Base-by-base conservation (phyloP, 2,113 vertebrate genomes). In the Axis porcinus region DNA sequence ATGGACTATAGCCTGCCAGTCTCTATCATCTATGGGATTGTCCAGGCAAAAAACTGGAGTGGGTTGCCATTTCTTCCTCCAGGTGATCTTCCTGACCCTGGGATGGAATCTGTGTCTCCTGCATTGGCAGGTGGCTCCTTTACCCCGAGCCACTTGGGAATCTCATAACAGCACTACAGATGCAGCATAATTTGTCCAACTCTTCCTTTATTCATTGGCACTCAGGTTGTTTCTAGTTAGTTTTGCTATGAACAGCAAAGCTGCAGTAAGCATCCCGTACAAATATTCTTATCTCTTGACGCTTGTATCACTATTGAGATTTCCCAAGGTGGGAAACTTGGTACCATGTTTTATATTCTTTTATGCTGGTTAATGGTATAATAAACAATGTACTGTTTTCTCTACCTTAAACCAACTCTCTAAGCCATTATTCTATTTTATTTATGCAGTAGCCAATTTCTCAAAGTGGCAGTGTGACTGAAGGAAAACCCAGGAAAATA, bases 281-380 rank as follows among this genome's bases (percentile, higher is more conserved):
- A 47, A 43, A 43, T n/a, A 36, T 2, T 7, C 40, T 60, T 64
- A 67, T 57, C 19, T 97, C 9, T 6, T 86, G 23, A 33, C 30
- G 23, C 21, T 91, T 87, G 83, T 62, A 25, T 88, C 50, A 58
- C 67, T 64, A 28, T 40, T 54, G 45, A 78, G 58, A 74, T 88
- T 97, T 93, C 30, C 25, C 21, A 76, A 58, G 74, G 33, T 28
- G 52, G 43, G 33, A 78, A 82, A 62, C 12, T 55, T 30, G 28
- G 87, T 84, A 82, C 74, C 33, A 52, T 52, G 79, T 62, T 90
- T 97, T 95, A 50, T 33, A 67, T 96, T 92, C 54, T 92, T 94
- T 74, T 52, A 43, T 70, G 70, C 21, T 89, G 28, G 25, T 33
- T 95, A 45, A 33, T 92, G 52, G 9, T 67, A 33, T 16, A 70